Evolutionary conservation across 2,797 vertebrate species (phyloP).

Genomic region (Setipinna tenuifilis): DNA sequence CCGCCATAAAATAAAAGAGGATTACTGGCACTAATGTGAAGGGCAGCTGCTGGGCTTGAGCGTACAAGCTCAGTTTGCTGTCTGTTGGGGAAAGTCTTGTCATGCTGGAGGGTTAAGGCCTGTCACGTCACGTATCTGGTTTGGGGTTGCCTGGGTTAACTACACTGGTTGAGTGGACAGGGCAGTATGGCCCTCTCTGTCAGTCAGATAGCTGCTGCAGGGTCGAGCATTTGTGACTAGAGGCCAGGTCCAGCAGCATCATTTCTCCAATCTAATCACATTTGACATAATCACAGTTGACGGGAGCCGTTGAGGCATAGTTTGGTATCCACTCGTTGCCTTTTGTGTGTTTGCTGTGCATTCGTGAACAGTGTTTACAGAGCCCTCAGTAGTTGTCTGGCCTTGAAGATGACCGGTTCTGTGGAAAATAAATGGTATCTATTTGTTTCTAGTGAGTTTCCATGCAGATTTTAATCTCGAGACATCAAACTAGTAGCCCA

Average conservation of each 20-base stretch:
- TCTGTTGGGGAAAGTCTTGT: background rate
- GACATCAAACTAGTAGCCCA: too few species aligned
- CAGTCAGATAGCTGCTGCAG: too few species aligned
- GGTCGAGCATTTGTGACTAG: too few species aligned
- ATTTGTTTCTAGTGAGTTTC: too few species aligned
- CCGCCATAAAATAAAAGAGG: conserved; percentile 15
- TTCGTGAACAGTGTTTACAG: background rate
- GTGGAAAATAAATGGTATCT: too few species aligned
- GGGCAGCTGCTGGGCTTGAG: background rate
- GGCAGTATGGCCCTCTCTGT: too few species aligned
- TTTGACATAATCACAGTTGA: conserved; percentile 3
- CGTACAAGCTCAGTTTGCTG: background rate
- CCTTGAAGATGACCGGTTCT: background rate
- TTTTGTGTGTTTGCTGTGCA: background rate
- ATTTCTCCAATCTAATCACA: conserved; percentile 20
- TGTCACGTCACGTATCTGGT: background rate
- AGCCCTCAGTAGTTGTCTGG: background rate
- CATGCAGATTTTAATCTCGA: too few species aligned
- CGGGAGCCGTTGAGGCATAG: background rate
- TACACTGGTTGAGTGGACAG: too few species aligned
- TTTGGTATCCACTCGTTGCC: background rate
- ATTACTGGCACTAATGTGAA: background rate
- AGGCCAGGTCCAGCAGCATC: background rate
- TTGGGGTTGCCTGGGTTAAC: background rate
- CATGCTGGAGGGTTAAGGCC: background rate